Base-by-base conservation (phyloP, 92 coral and sea anemone genomes). In the Phenganax subtilis region DNA sequence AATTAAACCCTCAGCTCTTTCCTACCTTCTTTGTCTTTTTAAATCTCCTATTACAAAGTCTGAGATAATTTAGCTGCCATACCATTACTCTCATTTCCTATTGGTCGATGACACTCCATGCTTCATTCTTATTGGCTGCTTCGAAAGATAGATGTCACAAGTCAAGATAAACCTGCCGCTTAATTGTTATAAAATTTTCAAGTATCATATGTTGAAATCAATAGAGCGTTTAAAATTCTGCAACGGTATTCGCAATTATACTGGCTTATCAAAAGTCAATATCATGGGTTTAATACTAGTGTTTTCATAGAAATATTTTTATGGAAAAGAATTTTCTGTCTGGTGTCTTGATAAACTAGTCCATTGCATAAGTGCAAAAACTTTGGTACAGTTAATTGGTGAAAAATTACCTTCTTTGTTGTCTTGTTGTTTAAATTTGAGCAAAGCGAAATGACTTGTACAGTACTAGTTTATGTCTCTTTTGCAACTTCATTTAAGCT, bases 161-260 rank as follows among this genome's bases (percentile, higher is more conserved):
- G 3, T 14, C 15, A 4, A 65, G 27, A 10, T 11, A 56, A 8
- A 44, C 66, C 61, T 75, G 80, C 28, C 9, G 80, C n/a, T 14
- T 55, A 11, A 55, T 31, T 75, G 80, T 54, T 65, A 75, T 37
- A 1, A 75, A 75, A 75, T 1, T 59, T 51, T n/a, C 16, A 75
- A 75, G 62, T 54, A 52, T 75, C 47, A 8, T 75, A 55, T 75
- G 28, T 55, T 29, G 63, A n/a, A 75, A 65, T 75, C 62, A 75
- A 55, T 29, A 30, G 63, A 75, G 80, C 80, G 80, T 54, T 75
- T 16, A 52, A 68, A 68, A 68, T 30, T 68, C 11, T 68, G 30
- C 73, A 30, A 68, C 53, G 53, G 54, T 25, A 68, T 12, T 68
- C 73, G 73, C 53, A 68, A 6, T 68, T 68, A 61, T 28, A 61